Conservation (phyloP, 2,888 invertebrate genomes). For the Andrena marginata region DNA sequence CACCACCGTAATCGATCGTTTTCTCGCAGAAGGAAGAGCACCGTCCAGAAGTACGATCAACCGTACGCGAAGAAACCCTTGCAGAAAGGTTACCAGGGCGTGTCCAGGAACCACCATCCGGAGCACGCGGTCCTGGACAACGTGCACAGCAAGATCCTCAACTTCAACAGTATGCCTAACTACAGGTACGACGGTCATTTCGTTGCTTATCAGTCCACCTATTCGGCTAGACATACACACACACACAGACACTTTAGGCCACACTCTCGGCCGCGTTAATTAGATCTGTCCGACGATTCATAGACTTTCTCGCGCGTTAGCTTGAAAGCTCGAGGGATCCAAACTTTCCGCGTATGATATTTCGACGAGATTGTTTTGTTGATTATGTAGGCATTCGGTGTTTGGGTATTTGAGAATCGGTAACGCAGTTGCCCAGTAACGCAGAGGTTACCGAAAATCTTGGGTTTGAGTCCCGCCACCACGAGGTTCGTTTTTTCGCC, state of each 20-base stretch:
- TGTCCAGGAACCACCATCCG: conserved; percentile 90
- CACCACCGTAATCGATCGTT: conserved; percentile 59
- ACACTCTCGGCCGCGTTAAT: background rate
- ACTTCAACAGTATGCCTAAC: conserved; percentile 91
- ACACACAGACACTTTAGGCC: background rate
- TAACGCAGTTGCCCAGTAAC: too few relatives aligned
- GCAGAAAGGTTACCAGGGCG: conserved; percentile 90
- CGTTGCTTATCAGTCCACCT: conserved; percentile 34
- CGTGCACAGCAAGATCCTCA: conserved; percentile 91
- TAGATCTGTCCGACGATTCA: conserved; percentile 23
- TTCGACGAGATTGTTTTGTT: background rate
- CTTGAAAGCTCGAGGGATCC: background rate
- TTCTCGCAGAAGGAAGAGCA: conserved; percentile 92
- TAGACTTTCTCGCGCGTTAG: conserved; percentile 20
- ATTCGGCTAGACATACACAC: conserved; percentile 10
- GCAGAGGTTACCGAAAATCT: too few relatives aligned
- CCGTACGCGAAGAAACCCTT: conserved; percentile 94
- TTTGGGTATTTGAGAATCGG: background rate
- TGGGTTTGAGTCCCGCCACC: too few relatives aligned
- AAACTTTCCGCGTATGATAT: background rate
- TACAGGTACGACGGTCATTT: conserved; percentile 88
- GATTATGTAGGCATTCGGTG: background rate
- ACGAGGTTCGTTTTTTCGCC: too few relatives aligned
- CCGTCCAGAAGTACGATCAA: conserved; percentile 95
- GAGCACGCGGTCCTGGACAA: conserved; percentile 93